Conservation (phyloP, 2,888 invertebrate genomes). For the Caenorhabditis parvicauda region DNA sequence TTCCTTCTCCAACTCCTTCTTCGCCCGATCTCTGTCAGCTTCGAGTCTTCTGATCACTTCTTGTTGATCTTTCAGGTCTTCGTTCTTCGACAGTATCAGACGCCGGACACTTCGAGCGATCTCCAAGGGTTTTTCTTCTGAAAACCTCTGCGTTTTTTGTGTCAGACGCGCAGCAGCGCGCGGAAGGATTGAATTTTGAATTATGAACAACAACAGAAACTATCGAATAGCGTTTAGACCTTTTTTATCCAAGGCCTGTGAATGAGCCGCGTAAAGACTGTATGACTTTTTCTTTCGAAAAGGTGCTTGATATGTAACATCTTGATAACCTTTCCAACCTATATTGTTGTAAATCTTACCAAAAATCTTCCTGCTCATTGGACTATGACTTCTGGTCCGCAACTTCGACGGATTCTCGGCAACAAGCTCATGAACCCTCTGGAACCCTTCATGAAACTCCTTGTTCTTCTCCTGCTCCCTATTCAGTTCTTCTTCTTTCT, state of each 20-base stretch:
- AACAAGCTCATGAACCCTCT: no score
- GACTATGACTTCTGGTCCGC: slow-evolving; percentile 34
- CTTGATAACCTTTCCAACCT: no score
- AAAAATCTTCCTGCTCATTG: no score
- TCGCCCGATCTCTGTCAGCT: slow-evolving; percentile 22
- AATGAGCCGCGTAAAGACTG: no score
- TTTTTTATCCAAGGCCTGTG: no score
- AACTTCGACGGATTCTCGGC: slow-evolving; percentile 21
- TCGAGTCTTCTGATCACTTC: slow-evolving; percentile 23
- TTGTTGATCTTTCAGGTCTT: slow-evolving; percentile 19
- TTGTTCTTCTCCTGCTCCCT: slow-evolving; percentile 29
- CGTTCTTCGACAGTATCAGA: slow-evolving; percentile 17
- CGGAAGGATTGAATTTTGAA: no score
- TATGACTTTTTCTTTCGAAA: no score
- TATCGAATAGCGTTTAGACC: no score
- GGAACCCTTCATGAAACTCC: slow-evolving; percentile 25
- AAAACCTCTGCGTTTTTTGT: neutral
- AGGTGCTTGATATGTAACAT: no score
- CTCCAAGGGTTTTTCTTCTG: slow-evolving; percentile 25
- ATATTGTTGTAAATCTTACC: no score
- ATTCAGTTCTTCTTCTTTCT: slow-evolving; percentile 23
- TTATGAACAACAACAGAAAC: no score
- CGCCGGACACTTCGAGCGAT: slow-evolving; percentile 22
- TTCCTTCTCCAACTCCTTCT: slow-evolving; percentile 29
- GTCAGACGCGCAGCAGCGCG: no score